Base-by-base conservation (phyloP, 2,888 invertebrate species). In the Aquatica leii region DNA sequence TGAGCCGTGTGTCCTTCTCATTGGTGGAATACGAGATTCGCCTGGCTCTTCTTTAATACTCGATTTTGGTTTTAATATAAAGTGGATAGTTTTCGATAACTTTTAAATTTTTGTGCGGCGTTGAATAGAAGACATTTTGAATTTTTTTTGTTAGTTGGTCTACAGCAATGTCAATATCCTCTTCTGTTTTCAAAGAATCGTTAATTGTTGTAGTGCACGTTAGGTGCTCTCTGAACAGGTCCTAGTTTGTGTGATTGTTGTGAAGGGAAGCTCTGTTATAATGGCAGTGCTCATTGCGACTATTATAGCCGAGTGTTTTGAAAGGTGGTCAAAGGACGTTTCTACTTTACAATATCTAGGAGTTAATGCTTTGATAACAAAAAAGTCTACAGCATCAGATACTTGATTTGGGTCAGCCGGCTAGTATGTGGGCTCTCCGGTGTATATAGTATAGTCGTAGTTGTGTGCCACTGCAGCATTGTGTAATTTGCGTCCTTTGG, bases 201-300 rank as follows among this genome's bases (percentile, higher is more conserved):
- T n/a, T n/a, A n/a, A n/a, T n/a, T n/a, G n/a, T n/a, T n/a, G n/a
- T n/a, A n/a, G n/a, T n/a, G n/a, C n/a, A n/a, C n/a, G n/a, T n/a
- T n/a, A n/a, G n/a, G n/a, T n/a, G n/a, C n/a, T n/a, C n/a, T n/a
- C n/a, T n/a, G n/a, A n/a, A n/a, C n/a, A n/a, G n/a, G 6, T 62
- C 58, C 68, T 68, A 69, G 51, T 70, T 55, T 15, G 65, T 71
- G 34, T 58, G 56, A 52, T 64, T 66, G 14, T 53, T 59, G 46
- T 46, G 17, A n/a, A 55, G 24, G 8, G 43, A 41, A 18, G 21
- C 34, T 55, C 43, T 40, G 55, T 43, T 12, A 55, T 55, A 37
- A 43, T 37, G 9, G 43, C 41, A 9, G 46, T 55, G 14, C 43
- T 41, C 5, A 55, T 46, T 17, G 55, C 43, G 41, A 54, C 41